A percentile compares a stretch with the other conserved stretches of the same genome.
phyloP scores from a whole-genome alignment of 2,797 vertebrate species.

The Falco biarmicus region DNA sequence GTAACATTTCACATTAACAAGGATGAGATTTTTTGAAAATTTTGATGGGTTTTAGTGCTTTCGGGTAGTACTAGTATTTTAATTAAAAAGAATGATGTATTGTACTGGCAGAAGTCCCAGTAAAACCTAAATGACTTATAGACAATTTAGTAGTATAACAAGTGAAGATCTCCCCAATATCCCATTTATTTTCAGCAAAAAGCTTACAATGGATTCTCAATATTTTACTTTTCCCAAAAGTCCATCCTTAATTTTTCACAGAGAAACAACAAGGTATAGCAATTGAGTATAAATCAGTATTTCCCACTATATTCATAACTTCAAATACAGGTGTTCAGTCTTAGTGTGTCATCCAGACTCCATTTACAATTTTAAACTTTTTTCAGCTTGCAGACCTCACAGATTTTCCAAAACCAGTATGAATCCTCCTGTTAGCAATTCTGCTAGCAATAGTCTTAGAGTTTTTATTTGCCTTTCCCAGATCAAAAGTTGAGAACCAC shows the following conservation, averaged over 20 bases:
- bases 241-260: constrained; percentile 38
- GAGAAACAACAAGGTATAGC: constrained; percentile 23
- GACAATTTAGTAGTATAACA: constrained; percentile 55
- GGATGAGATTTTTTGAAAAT: not conserved
- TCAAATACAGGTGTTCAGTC: not conserved
- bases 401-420: constrained; percentile 22
- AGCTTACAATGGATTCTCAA: constrained; percentile 55
- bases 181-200: constrained; percentile 61
- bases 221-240: constrained; percentile 58
- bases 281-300: constrained; percentile 41
- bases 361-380: constrained; percentile 12
- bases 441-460: not conserved
- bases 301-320: not conserved
- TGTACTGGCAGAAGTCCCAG: constrained; percentile 59
- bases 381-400: not conserved
- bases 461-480: not conserved
- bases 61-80: constrained; percentile 47
- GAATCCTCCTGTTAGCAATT: constrained; percentile 29
- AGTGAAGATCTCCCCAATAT: constrained; percentile 57
- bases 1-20: constrained; percentile 4
- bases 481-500: not conserved
- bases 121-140: constrained; percentile 59
- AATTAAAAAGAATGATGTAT: constrained; percentile 66
- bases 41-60: constrained; percentile 51
- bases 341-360: not conserved